phyloP scores from a whole-genome alignment of 2,113 vertebrate genomes.

The Sturnira hondurensis region DNA sequence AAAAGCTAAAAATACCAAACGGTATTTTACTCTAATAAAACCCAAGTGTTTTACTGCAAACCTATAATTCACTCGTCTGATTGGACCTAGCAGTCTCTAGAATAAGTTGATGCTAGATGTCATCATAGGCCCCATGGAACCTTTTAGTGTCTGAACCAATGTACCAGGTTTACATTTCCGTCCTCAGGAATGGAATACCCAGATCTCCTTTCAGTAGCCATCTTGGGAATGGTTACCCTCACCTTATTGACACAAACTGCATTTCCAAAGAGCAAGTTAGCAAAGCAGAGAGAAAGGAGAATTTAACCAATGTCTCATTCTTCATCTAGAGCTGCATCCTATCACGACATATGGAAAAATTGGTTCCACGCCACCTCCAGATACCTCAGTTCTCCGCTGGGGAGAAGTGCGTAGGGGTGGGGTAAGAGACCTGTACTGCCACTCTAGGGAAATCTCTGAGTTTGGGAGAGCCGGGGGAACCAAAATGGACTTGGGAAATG shows the following conservation, averaged over 20 bases:
- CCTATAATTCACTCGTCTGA: not conserved
- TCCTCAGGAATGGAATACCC: not conserved
- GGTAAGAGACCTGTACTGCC: not conserved
- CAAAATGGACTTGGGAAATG: not conserved
- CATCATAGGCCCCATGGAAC: not conserved
- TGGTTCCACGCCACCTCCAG: not conserved
- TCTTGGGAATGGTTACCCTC: not conserved
- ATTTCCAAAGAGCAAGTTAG: not conserved
- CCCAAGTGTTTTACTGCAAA: not conserved
- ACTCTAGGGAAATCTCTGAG: not conserved
- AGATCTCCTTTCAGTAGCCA: not conserved
- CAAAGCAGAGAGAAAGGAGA: not conserved
- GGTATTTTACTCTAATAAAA: slow-evolving; percentile 24
- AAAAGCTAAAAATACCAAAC: slow-evolving; percentile 16
- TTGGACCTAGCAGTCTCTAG: not conserved
- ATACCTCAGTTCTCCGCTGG: not conserved
- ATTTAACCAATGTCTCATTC: not conserved
- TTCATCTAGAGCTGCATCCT: not conserved
- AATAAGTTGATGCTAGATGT: not conserved
- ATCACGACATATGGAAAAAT: fast-evolving
- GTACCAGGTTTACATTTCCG: not conserved
- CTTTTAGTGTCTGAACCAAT: not conserved
- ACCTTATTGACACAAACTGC: not conserved
- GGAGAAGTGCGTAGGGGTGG: not conserved
- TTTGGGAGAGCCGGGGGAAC: not conserved